Evolutionary conservation across 92 coral and sea anemone genomes (phyloP), one percentile per base, ranked within the genome.

Genomic region (Actinostola sp.): DNA sequence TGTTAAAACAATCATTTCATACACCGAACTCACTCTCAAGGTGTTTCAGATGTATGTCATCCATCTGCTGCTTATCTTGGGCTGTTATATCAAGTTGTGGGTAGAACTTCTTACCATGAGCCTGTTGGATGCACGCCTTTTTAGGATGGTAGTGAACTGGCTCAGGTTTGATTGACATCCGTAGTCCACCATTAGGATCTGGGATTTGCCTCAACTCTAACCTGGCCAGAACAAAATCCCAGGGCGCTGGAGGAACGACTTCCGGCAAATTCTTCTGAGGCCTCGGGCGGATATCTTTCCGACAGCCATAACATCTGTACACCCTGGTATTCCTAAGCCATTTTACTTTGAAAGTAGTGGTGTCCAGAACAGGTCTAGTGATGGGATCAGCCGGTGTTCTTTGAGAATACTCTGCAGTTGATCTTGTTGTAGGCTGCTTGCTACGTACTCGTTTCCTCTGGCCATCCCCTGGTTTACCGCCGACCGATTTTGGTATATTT

Each of bases 191-290:
- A 72, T 48, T 31, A 7, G 73, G 63, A 42, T 81, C n/a, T 19
- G 80, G 76, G 26, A 81, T 72, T 66, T 30, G 76, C 36, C 80
- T 25, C 0, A 81, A 68, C 34, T 80, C 85, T 28, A 80, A 68
- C 38, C 79, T 26, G 0, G 73, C 79, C 31, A 80, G 79, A 32
- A 81, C 80, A 49, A 72, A 65, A 63, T 81, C 80, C 86, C 86
- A 81, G 20, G 86, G 86, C 27, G 75, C 81, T 44, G 81, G 81
- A 56, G 86, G 81, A 29, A 73, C 62, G 19, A 56, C 46, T 41
- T 65, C 62, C 13, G 59, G 24, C n/a, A 59, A 75, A 38, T 67
- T 70, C 67, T 73, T 81, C 31, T 24, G 0, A 14, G 86, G 80
- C 64, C 73, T 51, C 6, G 81, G 86, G 15, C 81, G 58, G 70